Base-by-base conservation (phyloP, 2,888 invertebrate genomes). In the Smittia aterrima region DNA sequence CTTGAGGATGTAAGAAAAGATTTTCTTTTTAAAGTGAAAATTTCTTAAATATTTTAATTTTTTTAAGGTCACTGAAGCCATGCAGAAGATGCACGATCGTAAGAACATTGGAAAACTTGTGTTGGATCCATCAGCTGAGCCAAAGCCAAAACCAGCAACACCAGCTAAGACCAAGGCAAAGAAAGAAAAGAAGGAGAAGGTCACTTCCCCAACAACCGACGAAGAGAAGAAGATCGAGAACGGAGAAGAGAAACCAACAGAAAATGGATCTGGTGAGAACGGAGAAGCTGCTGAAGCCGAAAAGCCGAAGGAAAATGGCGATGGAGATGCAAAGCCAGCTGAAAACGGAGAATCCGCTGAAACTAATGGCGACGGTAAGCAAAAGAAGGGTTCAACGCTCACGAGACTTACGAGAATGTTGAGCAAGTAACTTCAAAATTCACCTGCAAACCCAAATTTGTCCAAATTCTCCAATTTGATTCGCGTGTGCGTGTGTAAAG, bases 1-100 rank as follows among this genome's bases (percentile, higher is more conserved):
- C 86, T 94, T 24, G 94, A 95, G 83, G 93, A 95, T 81, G 92
- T 92, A 82, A 85, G 89, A 85, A 75, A 58, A 47, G 6, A n/a
- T 16, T 74, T n/a, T 25, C 9, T 6, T 24, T 76, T 25, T 53
- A n/a, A 27, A 11, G 4, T 3, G 24, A n/a, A 75, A 1, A 72
- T 18, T 18, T 32, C 40, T 38, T 4, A 18, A 18, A 1, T 58
- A 9, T 1, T 11, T 20, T 3, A 66, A 32, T 73, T 72, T 75
- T 76, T 75, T 78, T 27, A 79, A 92, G 92, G 91, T 93, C 16
- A 89, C 89, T 25, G 93, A 95, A 79, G 95, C 93, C 4, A 94
- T 95, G 94, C 93, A 93, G 83, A 93, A 92, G 83, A 91, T 95
- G 90, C 94, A 94, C 83, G 94, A 94, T 80, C 89, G 93, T 79